Base-by-base conservation (phyloP, 64 coral and sea anemone genomes). In the Porites australiensis region DNA sequence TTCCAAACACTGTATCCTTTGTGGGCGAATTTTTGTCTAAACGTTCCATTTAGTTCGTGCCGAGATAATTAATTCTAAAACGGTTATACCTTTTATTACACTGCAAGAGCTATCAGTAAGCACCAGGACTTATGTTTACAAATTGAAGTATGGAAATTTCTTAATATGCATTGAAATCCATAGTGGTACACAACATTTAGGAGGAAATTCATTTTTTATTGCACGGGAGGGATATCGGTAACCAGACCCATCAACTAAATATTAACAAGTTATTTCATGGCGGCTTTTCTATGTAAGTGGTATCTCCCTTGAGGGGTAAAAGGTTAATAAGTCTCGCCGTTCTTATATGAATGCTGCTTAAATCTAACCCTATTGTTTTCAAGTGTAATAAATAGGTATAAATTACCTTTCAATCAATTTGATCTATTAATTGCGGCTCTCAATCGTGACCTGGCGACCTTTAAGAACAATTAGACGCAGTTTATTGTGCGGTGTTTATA, bases 341-440 rank as follows among this genome's bases (percentile, higher is more conserved):
- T 88, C 86, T 64, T 27, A 23, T 47, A 22, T 83, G 69, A 90
- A 89, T 91, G 84, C 73, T 90, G 55, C 79, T 83, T 97, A 82
- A 89, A 72, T 79, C 61, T 85, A 90, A 79, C 69, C 71, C 76
- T 87, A 94, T 98, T 94, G 92, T 86, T 51, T 83, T 88, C 70
- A 77, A 71, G 82, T 77, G 92, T 94, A 94, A 97, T 94, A 94
- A 94, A 97, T 97, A 97, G 95, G 95, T 91, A 90, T 97, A 97
- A 97, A 97, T 93, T 97, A 88, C 66, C 88, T 88, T 37, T 97
- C 82, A 97, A 97, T 97, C 95, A 97, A 97, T 94, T 91, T 89
- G 95, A 97, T 90, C 88, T 97, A 97, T 97, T 97, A 97, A 97
- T 97, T 94, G 89, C 62, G 82, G 67, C 83, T 94, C 84, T 77